These are phyloP conservation scores for Diadophis punctatus DNA, from an alignment of 2,113 vertebrate genomes.

Conservation along the genomic window DNA sequence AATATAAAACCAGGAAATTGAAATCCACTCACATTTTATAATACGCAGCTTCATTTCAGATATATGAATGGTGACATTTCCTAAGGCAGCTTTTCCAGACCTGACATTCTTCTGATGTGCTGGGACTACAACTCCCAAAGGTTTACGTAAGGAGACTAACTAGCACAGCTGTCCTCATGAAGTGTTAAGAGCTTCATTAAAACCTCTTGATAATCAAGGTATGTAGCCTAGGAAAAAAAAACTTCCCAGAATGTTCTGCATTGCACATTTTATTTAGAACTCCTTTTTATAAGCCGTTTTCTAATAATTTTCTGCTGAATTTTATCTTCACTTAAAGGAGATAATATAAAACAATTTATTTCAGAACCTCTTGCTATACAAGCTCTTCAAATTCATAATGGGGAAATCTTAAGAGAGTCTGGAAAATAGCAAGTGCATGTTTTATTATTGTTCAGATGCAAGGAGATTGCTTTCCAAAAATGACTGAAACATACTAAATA, in stretches of 20 bases:
- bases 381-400: background rate
- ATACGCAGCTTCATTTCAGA: background rate
- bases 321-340: background rate
- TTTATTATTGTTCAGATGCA: slow-evolving; percentile 12
- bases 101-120: background rate
- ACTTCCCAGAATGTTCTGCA: background rate
- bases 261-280: background rate
- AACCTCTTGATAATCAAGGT: slow-evolving; percentile 4
- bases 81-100: background rate
- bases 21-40: background rate
- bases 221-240: slow-evolving; percentile 14
- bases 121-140: background rate
- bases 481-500: background rate
- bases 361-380: background rate
- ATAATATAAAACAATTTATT: slow-evolving; percentile 6
- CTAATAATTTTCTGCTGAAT: slow-evolving; percentile 4
- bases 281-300: background rate
- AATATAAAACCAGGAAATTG: background rate
- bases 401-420: slow-evolving; percentile 1
- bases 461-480: slow-evolving; percentile 8
- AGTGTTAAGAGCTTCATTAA: background rate
- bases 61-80: slow-evolving; percentile 6
- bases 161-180: background rate
- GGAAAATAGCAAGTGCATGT: background rate
- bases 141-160: background rate